Evolutionary conservation across 2,797 vertebrate genomes (phyloP), one percentile per base, ranked within the genome.

Genomic region (Epinephelus malabaricus): DNA sequence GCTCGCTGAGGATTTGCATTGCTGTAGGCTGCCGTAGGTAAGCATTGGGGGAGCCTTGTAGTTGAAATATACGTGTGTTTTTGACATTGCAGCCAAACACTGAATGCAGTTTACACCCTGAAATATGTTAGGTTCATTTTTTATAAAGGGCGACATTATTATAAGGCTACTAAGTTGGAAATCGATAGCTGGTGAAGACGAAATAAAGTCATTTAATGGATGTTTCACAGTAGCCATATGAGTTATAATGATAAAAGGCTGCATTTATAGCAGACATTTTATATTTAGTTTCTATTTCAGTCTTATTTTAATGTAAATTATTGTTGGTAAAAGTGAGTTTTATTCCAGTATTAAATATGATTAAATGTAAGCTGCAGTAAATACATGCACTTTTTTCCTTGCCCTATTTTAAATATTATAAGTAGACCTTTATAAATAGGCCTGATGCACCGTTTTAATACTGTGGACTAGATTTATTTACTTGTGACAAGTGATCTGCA

Each of bases 1-100:
- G 86, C 92, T 90, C 90, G 14, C 81, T 5, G 84, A 73, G 83
- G 90, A 88, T 90, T 79, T 88, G 69, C 86, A 59, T 72, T 15
- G 79, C 84, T 81, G 83, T 74, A 21, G 76, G 80, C 87, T 81
- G 82, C 80, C 45, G 84, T 79, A 79, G 88, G 91, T 91, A 83
- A 92, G 88, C 73, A 23, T 5, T 0, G 50, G 34, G 34, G 34
- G 6, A 54, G 51, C 60, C 1, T 17, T 38, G 1, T 8, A n/a
- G n/a, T 53, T 4, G 54, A 4, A 11, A 43, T 43, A 27, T 0
- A 30, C 21, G 18, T 0, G n/a, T 9, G 27, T 43, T 23, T 47
- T 51, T 13, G 0, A 21, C 50, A 3, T 19, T 49, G 21, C 18
- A 18, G 2, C 43, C 27, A 18, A 34, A 34, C 34, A 34, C 2